Evolutionary conservation across 2,888 invertebrate species (phyloP).

Genomic region (Willowsia nigromaculata): DNA sequence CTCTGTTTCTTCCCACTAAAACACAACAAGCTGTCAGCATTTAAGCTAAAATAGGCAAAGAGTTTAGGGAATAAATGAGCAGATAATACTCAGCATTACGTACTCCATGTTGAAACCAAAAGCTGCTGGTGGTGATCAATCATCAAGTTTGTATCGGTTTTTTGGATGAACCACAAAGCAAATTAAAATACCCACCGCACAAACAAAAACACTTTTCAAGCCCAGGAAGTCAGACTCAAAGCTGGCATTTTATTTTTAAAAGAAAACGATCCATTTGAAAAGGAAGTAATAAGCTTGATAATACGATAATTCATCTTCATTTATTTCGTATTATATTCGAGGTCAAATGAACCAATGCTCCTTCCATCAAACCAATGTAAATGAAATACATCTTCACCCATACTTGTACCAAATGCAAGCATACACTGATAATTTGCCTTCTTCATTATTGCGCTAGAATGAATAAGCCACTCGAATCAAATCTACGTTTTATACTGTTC

Average conservation of each 20-base stretch:
- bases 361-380: too few relatives aligned
- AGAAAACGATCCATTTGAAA: neutral
- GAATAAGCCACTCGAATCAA: too few relatives aligned
- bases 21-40: slow-evolving; percentile 58
- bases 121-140: slow-evolving; percentile 49
- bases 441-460: too few relatives aligned
- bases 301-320: slow-evolving; percentile 28
- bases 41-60: slow-evolving; percentile 42
- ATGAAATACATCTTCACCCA: too few relatives aligned
- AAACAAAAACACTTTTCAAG: neutral
- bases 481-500: too few relatives aligned
- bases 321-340: neutral
- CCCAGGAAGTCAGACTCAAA: neutral
- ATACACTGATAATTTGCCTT: too few relatives aligned
- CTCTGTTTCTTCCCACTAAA: slow-evolving; percentile 25
- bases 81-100: neutral
- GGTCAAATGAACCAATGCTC: neutral
- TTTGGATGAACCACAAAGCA: slow-evolving; percentile 45
- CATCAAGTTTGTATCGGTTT: slow-evolving; percentile 48
- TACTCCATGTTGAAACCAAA: neutral
- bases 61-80: neutral
- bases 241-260: neutral
- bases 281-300: neutral
- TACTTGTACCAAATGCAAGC: too few relatives aligned
- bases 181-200: neutral